Evolutionary conservation across 2,888 invertebrate genomes (phyloP).

Genomic region (Nomada flava): DNA sequence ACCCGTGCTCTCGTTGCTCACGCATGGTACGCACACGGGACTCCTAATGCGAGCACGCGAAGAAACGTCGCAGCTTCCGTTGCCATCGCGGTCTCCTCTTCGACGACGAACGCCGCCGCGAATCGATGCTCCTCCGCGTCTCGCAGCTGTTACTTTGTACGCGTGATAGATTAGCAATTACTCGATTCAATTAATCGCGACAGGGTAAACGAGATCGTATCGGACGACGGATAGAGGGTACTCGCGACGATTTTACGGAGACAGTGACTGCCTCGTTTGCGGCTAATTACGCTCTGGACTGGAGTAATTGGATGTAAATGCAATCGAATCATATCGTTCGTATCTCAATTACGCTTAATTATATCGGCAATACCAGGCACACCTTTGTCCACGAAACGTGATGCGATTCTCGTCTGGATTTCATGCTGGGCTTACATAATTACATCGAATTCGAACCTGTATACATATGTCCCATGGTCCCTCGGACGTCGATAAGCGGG

Average conservation of each 20-base stretch:
- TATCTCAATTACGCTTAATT: slow-evolving; percentile 45
- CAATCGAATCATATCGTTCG: slow-evolving; percentile 48
- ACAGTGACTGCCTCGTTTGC: slow-evolving; percentile 47
- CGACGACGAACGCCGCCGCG: neutral
- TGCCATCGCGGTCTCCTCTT: neutral
- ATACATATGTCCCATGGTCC: neutral
- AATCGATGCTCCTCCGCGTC: neutral
- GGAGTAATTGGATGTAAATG: slow-evolving; percentile 53
- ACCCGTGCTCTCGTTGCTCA: slow-evolving; percentile 61
- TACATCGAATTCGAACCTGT: slow-evolving; percentile 4
- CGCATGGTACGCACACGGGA: slow-evolving; percentile 44
- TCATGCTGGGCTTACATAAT: slow-evolving; percentile 23
- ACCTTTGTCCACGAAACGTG: slow-evolving; percentile 22
- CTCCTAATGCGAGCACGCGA: slow-evolving; percentile 54
- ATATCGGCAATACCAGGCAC: slow-evolving; percentile 22
- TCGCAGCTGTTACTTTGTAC: slow-evolving; percentile 20
- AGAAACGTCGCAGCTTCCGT: slow-evolving; percentile 28
- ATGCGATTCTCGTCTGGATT: slow-evolving; percentile 26
- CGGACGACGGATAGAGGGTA: slow-evolving; percentile 1
- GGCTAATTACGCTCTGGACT: slow-evolving; percentile 45
- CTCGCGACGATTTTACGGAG: slow-evolving; percentile 44
- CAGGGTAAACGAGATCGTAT: slow-evolving; percentile 39
- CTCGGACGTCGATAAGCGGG: neutral
- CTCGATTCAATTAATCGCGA: slow-evolving; percentile 45
- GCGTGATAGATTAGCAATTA: slow-evolving; percentile 51